phyloP scores from a whole-genome alignment of 1,140 invertebrate genomes.

The Anastrepha ludens region DNA sequence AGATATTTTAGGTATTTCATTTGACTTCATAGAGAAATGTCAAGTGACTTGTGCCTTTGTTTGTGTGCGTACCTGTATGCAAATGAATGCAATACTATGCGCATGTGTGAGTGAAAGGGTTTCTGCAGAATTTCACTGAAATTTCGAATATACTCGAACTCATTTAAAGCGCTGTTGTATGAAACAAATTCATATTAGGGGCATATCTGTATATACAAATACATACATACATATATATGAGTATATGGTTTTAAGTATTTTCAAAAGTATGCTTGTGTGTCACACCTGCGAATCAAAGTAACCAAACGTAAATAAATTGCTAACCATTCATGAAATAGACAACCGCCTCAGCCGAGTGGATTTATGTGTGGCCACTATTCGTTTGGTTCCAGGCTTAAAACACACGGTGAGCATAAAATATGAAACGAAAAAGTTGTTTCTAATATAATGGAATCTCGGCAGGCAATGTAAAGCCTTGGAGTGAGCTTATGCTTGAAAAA shows the following conservation, averaged over 20 bases:
- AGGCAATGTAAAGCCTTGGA: no score
- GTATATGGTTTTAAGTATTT: not conserved
- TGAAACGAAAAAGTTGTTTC: no score
- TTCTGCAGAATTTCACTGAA: slow-evolving; percentile 6
- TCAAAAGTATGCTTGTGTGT: not conserved
- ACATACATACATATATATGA: no score
- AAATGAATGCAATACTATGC: no score
- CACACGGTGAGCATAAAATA: no score
- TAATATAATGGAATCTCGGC: no score
- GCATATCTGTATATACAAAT: no score
- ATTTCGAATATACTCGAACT: not conserved
- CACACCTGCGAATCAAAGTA: not conserved
- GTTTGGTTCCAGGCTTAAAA: no score
- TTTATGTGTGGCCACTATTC: no score
- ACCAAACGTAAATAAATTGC: slow-evolving; percentile 18
- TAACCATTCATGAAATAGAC: not conserved
- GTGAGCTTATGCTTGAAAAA: no score
- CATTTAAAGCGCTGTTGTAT: not conserved
- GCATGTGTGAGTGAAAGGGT: not conserved
- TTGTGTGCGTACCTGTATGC: not conserved
- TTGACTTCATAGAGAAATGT: not conserved
- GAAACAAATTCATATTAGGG: no score
- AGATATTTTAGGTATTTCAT: not conserved
- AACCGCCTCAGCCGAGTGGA: no score
- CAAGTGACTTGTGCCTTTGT: not conserved